Percentiles rank a stretch among this genome's conserved stretches.
These are phyloP conservation scores for Rhea americana DNA, from an alignment of 2,113 vertebrate species.

Conservation along the genomic window DNA sequence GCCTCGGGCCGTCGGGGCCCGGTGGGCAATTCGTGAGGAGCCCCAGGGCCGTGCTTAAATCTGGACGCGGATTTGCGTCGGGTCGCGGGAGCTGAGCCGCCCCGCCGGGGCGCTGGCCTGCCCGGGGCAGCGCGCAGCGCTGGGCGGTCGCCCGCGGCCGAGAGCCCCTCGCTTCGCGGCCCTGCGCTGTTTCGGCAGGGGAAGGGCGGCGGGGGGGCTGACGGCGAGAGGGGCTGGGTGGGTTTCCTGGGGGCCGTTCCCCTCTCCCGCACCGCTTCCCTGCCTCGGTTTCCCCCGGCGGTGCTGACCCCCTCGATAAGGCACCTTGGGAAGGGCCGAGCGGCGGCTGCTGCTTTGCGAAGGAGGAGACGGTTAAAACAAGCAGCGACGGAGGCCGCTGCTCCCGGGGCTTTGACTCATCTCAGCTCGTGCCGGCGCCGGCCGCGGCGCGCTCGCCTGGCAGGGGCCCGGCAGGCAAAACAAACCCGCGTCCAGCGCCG, in stretches of 20 bases:
- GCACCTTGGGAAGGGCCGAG: rapidly evolving
- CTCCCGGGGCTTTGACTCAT: slow-evolving; percentile 46
- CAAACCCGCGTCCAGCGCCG: slow-evolving; percentile 1
- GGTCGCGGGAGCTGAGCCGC: not conserved
- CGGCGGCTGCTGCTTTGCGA: not conserved
- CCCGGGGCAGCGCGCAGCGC: not conserved
- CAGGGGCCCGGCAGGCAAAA: slow-evolving; percentile 23
- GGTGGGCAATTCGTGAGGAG: slow-evolving; percentile 28
- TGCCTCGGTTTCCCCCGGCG: not conserved
- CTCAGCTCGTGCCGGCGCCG: not conserved
- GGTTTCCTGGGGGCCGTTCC: not conserved
- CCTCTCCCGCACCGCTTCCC: not conserved
- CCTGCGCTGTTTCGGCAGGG: too few relatives aligned
- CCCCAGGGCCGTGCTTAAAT: not conserved
- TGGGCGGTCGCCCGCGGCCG: too few relatives aligned
- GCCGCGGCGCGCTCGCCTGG: not conserved
- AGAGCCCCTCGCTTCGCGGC: too few relatives aligned
- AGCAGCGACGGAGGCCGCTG: not conserved
- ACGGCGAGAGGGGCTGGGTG: not conserved
- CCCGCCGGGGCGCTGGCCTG: not conserved
- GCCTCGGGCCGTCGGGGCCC: not conserved
- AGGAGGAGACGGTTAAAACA: slow-evolving; percentile 6
- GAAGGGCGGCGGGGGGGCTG: not conserved
- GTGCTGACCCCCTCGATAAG: not conserved
- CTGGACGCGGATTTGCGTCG: slow-evolving; percentile 49